Evolutionary conservation across 2,888 invertebrate genomes (phyloP), one percentile per base, ranked within the genome.

Genomic region (Congeria kusceri): DNA sequence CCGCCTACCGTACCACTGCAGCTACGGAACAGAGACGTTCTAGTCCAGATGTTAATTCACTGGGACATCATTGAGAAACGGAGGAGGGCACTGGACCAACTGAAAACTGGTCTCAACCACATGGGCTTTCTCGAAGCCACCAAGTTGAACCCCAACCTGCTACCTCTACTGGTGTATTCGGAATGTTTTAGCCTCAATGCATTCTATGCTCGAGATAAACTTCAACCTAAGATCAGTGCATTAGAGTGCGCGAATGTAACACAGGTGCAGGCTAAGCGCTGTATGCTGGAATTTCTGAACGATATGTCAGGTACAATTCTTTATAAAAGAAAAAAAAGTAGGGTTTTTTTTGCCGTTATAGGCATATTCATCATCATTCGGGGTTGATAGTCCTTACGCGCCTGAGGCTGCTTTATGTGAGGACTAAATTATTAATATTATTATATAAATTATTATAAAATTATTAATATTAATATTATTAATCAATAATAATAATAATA

Each of bases 11-110:
- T 13, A 13, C 39, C 39, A 5, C 59, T 71, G 18, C 49, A 85
- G 85, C 44, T 85, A 57, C 28, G 62, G 7, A 78, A 68, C 53
- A 59, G 72, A n/a, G 58, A 78, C 25, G 49, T 47, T 2, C 59
- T 85, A 15, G 61, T 85, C n/a, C 72, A 77, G 23, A 76, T 72
- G 56, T 64, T 83, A 20, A 53, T 74, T n/a, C 72, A 68, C 5
- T 85, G 83, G 80, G 76, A 74, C 25, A 75, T 80, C 3, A 78
- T 83, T n/a, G 85, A 83, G 56, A 78, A 77, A 58, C 68, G 85
- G 7, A 69, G 73, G 32, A 68, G 58, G 13, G 78, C 83, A 0
- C 67, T 85, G 49, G 80, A 85, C 57, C 67, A 76, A 15, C 65
- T 85, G 9, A 71, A 66, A 65, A 59, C 68, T 25, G 85, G 85